Conservation (phyloP, 2,888 invertebrate species). For the Mythimna lalbum region DNA sequence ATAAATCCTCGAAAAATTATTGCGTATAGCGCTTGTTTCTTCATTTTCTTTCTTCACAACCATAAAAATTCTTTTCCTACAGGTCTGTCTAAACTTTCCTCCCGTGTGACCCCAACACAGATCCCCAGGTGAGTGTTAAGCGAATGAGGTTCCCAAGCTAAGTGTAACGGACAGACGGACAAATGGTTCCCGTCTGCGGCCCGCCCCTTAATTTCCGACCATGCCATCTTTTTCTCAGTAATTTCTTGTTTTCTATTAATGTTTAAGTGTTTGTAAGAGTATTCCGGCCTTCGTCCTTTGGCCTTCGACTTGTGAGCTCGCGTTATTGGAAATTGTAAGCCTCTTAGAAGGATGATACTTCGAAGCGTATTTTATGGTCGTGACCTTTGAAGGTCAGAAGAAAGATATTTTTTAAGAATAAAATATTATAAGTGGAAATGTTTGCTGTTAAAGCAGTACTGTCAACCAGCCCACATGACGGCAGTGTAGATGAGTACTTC, state of each 20-base stretch:
- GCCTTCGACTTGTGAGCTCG: constrained; percentile 11
- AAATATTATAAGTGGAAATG: not conserved
- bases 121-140: constrained; percentile 80
- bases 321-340: constrained; percentile 48
- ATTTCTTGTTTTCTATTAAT: constrained; percentile 62
- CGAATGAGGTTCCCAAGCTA: constrained; percentile 76
- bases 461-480: no score
- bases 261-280: constrained; percentile 57
- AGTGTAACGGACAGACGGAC: constrained; percentile 77
- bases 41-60: no score
- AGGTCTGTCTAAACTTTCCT: constrained; percentile 8
- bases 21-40: no score
- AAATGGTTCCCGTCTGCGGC: constrained; percentile 70
- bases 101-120: constrained; percentile 58
- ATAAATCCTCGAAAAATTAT: no score
- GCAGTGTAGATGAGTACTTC: no score
- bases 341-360: constrained; percentile 18
- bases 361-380: constrained; percentile 31
- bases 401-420: not conserved
- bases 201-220: constrained; percentile 64
- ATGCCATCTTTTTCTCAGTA: constrained; percentile 48
- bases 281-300: constrained; percentile 24
- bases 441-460: not conserved
- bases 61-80: not conserved
- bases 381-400: not conserved